phyloP scores from a whole-genome alignment of 2,113 vertebrate genomes.

The Ornithorhynchus anatinus region DNA sequence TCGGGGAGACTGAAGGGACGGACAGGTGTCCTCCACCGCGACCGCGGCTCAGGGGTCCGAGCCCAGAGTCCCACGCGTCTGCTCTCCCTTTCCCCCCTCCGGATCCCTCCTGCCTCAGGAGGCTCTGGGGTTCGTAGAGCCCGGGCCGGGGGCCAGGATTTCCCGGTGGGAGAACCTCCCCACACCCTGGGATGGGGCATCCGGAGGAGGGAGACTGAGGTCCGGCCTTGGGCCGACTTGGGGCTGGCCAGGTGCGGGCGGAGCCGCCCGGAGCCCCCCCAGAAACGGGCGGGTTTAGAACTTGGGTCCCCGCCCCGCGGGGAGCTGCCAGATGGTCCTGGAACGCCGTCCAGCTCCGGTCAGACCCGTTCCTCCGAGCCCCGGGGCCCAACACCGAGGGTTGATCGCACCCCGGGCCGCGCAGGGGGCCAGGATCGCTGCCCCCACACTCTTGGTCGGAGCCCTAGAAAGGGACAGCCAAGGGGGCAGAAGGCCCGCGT shows the following conservation, averaged over 20 bases:
- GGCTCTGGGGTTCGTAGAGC: not conserved
- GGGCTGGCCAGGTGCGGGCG: not conserved
- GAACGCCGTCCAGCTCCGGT: accelerated
- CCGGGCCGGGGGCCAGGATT: not conserved
- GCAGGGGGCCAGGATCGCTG: accelerated
- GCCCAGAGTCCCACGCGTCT: not conserved
- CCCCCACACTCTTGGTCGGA: too few relatives aligned
- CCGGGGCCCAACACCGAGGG: accelerated
- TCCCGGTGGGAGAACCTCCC: too few relatives aligned
- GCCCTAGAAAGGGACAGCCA: too few relatives aligned
- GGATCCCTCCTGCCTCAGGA: too few relatives aligned
- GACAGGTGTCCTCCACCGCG: accelerated
- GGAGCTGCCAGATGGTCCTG: not conserved
- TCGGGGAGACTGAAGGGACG: not conserved
- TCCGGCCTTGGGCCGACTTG: too few relatives aligned
- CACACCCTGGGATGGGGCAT: too few relatives aligned
- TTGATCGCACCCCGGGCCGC: not conserved
- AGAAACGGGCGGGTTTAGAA: not conserved
- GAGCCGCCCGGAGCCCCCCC: not conserved
- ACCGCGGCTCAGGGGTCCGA: not conserved
- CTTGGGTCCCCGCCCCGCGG: accelerated
- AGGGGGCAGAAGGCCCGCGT: too few relatives aligned
- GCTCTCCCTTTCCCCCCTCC: not conserved
- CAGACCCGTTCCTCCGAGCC: not conserved
- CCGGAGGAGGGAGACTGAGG: too few relatives aligned